Base-by-base conservation (phyloP, 1,140 invertebrate genomes). In the Metaphire vulgaris region DNA sequence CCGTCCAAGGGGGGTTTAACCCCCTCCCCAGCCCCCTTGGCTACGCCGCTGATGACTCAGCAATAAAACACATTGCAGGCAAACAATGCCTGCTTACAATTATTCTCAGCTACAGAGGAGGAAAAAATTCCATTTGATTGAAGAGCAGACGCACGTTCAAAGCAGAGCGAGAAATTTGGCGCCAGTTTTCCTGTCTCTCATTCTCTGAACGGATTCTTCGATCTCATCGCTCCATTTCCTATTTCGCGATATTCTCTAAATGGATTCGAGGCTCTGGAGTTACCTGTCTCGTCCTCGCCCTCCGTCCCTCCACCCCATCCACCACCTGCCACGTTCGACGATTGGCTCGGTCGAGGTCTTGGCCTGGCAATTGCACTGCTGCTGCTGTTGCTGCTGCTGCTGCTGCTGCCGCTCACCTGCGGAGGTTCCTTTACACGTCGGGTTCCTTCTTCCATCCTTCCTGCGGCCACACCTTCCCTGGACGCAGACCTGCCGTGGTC, bases 131-230 rank as follows among this genome's bases (percentile, higher is more conserved):
- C n/a, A n/a, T n/a, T n/a, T n/a, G n/a, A n/a, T n/a, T n/a, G n/a
- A n/a, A n/a, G n/a, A n/a, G n/a, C n/a, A n/a, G n/a, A n/a, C n/a
- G n/a, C n/a, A n/a, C n/a, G n/a, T n/a, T n/a, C n/a, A n/a, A n/a
- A n/a, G n/a, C n/a, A n/a, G n/a, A n/a, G n/a, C n/a, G n/a, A n/a
- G n/a, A n/a, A n/a, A n/a, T n/a, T n/a, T n/a, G n/a, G n/a, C n/a
- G n/a, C n/a, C n/a, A n/a, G n/a, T n/a, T n/a, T n/a, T n/a, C n/a
- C n/a, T n/a, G n/a, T n/a, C n/a, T 56, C 21, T 56, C 41, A 56
- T 56, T 56, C 41, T 56, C 41, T 56, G 41, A 56, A 56, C 41
- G 41, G 41, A 56, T 56, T 56, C 41, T 56, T 56, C 41, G 41
- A 21, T 56, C 41, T 56, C 6, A 6, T 56, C 6, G 6, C 6